Base-by-base conservation (phyloP, 2,888 invertebrate genomes). In the Andrena flavipes region DNA sequence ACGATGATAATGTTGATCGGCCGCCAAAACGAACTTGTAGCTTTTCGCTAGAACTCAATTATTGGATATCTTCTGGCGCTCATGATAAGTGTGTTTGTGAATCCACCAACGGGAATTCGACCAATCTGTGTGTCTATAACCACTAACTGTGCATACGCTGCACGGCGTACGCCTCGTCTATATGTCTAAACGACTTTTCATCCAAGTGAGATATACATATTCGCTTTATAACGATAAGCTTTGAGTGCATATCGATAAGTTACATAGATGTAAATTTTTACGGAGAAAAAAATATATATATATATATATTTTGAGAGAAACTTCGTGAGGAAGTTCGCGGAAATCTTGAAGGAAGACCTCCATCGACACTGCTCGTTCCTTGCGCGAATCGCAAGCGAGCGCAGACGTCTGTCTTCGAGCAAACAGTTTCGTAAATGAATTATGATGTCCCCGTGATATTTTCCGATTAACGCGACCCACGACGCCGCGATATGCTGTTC, bases 111-210 rank as follows among this genome's bases (percentile, higher is more conserved):
- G 80, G 90, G 90, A 73, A 91, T 91, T 92, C 89, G 92, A 93
- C 92, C 93, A 93, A 93, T 92, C 92, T 93, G 89, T 89, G 91
- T 92, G 91, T 92, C 92, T 92, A 91, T 91, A 84, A 81, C 78
- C 74, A 68, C 59, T 54, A 76, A 76, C 76, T 49, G 74, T 78
- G 42, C 42, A 42, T 42, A 75, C 54, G 64, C 73, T 82, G 49
- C 60, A 59, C 74, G 64, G 71, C 81, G 76, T 84, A 75, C 78
- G 72, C 69, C 59, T 76, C 78, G 69, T 79, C 56, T 73, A 72
- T 48, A 16, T 74, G 69, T 78, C 63, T 84, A 67, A 84, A 70
- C 60, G 54, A 67, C 56, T 71, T 63, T 65, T 71, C 77, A 67
- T 80, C 73, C 71, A 72, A 65, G 75, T 73, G 71, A 60, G 42